phyloP scores from a whole-genome alignment of 2,888 invertebrate species.

The Yponomeuta evonymella region DNA sequence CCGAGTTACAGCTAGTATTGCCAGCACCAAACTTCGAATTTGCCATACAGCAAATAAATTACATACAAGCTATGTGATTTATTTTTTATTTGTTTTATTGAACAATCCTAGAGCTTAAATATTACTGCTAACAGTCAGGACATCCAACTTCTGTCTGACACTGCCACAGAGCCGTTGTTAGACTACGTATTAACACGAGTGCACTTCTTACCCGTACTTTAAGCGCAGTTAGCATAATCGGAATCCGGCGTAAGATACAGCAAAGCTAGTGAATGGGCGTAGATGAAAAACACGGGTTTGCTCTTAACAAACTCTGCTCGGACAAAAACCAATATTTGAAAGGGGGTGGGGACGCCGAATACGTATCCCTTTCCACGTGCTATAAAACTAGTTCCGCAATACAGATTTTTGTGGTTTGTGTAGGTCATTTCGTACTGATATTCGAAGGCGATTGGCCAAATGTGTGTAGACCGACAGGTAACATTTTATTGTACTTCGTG shows the following conservation, averaged over 20 bases:
- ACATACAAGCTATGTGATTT: no score
- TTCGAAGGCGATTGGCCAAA: background rate
- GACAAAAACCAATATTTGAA: conserved; percentile 74
- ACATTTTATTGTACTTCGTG: no score
- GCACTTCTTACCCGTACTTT: background rate
- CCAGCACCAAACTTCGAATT: no score
- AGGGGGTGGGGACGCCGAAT: conserved; percentile 53
- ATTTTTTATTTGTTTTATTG: no score
- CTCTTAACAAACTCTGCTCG: conserved; percentile 49
- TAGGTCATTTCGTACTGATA: background rate
- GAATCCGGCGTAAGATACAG: conserved; percentile 47
- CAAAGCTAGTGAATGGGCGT: conserved; percentile 53
- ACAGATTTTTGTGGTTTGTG: background rate
- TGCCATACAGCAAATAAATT: no score
- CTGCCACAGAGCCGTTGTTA: background rate
- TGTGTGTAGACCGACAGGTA: no score
- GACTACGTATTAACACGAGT: background rate
- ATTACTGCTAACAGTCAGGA: no score
- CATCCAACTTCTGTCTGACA: background rate
- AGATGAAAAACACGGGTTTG: conserved; percentile 71
- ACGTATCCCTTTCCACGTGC: conserved; percentile 54
- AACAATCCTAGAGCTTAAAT: no score
- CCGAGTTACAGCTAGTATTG: no score
- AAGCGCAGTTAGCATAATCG: background rate
- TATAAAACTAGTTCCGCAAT: conserved; percentile 48